Percentiles rank a stretch among this genome's conserved stretches.
These are phyloP conservation scores for Cercopithecus mona DNA, from an alignment of 2,113 vertebrate genomes.

Conservation along the genomic window DNA sequence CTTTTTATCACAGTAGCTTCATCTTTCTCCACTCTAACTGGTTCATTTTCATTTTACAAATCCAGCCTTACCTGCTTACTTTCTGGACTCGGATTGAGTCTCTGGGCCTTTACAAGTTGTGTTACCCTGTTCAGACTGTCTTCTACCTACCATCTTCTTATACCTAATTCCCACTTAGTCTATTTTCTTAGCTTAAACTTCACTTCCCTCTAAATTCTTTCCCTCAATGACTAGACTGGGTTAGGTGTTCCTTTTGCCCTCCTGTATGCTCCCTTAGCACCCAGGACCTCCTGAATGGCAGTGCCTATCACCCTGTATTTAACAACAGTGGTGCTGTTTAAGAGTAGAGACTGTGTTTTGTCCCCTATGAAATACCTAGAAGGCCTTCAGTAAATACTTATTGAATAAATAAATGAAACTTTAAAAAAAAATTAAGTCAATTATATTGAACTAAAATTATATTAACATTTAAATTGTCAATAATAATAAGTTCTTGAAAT, in stretches of 20 bases:
- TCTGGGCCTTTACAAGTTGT: neutral
- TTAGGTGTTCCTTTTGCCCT: neutral
- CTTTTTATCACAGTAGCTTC: neutral
- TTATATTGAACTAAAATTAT: neutral
- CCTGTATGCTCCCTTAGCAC: neutral
- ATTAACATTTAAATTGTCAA: neutral
- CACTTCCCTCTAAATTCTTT: neutral
- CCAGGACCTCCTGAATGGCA: neutral
- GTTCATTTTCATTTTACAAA: neutral
- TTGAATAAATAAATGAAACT: too few relatives aligned
- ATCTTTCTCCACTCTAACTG: neutral
- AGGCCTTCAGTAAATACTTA: neutral
- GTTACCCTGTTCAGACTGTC: neutral
- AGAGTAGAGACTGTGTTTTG: neutral
- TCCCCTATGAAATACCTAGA: neutral
- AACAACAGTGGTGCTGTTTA: neutral
- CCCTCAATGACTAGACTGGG: neutral
- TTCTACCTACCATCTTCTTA: neutral
- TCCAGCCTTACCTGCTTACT: neutral
- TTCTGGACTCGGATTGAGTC: neutral
- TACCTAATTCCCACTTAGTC: neutral
- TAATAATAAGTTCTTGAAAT: neutral
- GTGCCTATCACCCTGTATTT: neutral
- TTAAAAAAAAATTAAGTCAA: neutral
- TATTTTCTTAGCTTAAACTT: neutral